A percentile compares a stretch with the other conserved stretches of the same genome.
These are phyloP conservation scores for Opisthograptis luteolata DNA, from an alignment of 2,888 invertebrate genomes.

Conservation along the genomic window DNA sequence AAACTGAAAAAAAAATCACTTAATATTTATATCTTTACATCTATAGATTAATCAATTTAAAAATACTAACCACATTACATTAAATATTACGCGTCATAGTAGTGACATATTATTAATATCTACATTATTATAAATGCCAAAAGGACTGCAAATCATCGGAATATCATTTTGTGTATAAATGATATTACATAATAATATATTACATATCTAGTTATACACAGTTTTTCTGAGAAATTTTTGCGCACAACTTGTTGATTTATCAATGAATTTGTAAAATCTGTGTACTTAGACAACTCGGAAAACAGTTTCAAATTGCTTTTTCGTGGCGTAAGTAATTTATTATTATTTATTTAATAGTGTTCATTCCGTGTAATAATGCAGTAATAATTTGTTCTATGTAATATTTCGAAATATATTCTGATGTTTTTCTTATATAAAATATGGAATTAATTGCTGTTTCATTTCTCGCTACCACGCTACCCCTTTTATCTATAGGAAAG, in stretches of 20 bases:
- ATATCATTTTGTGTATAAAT: constrained; percentile 61
- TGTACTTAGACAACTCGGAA: constrained; percentile 11
- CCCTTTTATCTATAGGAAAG: not conserved
- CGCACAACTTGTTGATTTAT: constrained; percentile 60
- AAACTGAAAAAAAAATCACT: constrained; percentile 7
- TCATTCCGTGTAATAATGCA: constrained; percentile 34
- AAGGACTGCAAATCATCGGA: constrained; percentile 55
- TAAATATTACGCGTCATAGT: constrained; percentile 10
- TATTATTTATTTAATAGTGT: constrained; percentile 27
- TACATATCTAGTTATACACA: constrained; percentile 69
- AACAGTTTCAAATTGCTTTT: constrained; percentile 2
- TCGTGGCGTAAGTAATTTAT: constrained; percentile 18
- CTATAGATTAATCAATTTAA: constrained; percentile 1
- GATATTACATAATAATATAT: too few relatives aligned
- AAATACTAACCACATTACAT: not conserved
- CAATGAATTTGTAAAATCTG: constrained; percentile 45
- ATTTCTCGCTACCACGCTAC: constrained; percentile 38
- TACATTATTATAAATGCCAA: constrained; percentile 31
- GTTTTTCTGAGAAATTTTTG: constrained; percentile 61
- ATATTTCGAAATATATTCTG: constrained; percentile 81
- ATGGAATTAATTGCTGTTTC: constrained; percentile 47
- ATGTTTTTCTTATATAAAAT: constrained; percentile 75
- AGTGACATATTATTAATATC: constrained; percentile 27
- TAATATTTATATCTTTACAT: constrained; percentile 5
- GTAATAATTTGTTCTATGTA: constrained; percentile 66